Base-by-base conservation (phyloP, 2,888 invertebrate species). In the Anagyrus pseudococci region DNA sequence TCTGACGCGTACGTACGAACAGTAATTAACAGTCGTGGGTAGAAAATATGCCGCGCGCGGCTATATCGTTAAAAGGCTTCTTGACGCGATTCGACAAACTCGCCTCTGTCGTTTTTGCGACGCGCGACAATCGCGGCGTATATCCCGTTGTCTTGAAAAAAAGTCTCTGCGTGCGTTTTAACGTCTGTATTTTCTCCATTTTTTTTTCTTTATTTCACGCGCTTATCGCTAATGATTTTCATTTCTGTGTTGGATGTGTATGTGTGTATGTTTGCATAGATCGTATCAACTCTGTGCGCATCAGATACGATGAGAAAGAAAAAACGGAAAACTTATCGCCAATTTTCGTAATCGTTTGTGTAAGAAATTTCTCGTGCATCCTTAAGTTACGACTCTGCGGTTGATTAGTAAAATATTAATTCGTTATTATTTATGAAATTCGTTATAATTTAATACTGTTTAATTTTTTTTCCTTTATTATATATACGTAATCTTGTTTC, bases 271-370 rank as follows among this genome's bases (percentile, higher is more conserved):
- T 59, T 59, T 56, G 53, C 58, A 47, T 46, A 13, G 10, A 2
- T 37, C 8, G 2, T 37, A 15, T 37, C 10, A 8, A 8, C n/a
- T n/a, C n/a, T 37, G 33, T 8, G 33, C 33, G 33, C 29, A 29
- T 29, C 4, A 29, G 4, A 29, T 29, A 29, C 25, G 50, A 58
- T 68, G n/a, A n/a, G n/a, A n/a, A n/a, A n/a, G n/a, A n/a, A n/a
- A 66, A 55, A 49, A 60, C 37, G 22, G n/a, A 64, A 60, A 60
- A 50, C 57, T 20, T 56, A n/a, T n/a, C 44, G 60, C 56, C 58
- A 61, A 52, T 53, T 66, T 66, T 58, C 56, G 57, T 33, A 67
- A 61, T 68, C 70, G 69, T 19, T 64, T 61, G 64, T 64, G 64
- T 64, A 64, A 61, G 64, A 64, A 64, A 64, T 58, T 57, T 29